Percentiles rank a stretch among this genome's conserved stretches.
These are phyloP conservation scores for Lampris megalopsis DNA, from an alignment of 2,113 vertebrate genomes.

Conservation along the genomic window DNA sequence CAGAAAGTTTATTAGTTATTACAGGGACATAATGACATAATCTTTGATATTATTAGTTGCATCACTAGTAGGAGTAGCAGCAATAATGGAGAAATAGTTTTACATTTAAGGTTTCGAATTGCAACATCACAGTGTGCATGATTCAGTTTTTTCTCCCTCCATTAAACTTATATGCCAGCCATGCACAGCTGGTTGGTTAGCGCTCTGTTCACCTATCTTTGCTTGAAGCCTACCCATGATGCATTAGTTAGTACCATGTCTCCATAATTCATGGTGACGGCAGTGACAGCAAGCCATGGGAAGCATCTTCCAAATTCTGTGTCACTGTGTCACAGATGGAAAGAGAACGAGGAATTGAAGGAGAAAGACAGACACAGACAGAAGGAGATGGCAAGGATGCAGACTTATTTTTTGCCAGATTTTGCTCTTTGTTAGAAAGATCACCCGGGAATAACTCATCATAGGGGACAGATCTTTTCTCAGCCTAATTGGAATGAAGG, in stretches of 20 bases:
- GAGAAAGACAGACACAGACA: background rate
- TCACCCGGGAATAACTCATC: background rate
- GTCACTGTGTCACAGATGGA: slow-evolving; percentile 12
- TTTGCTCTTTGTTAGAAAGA: background rate
- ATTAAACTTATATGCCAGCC: no score
- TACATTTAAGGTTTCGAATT: no score
- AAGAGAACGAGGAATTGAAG: background rate
- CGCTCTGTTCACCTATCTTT: background rate
- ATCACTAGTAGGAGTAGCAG: no score
- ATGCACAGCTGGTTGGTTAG: background rate
- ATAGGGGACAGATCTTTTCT: slow-evolving; percentile 21
- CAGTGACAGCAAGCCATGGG: slow-evolving; percentile 35
- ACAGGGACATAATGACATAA: no score
- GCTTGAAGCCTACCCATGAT: slow-evolving; percentile 8
- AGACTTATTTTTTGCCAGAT: background rate
- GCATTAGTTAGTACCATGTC: slow-evolving; percentile 36
- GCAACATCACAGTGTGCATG: no score
- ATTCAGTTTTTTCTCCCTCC: no score
- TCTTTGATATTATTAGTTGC: no score
- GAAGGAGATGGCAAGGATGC: no score
- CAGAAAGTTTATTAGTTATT: no score
- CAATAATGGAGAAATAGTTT: no score
- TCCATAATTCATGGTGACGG: slow-evolving; percentile 49
- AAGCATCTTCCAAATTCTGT: slow-evolving; percentile 20
- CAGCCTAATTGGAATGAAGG: background rate